Evolutionary conservation across 2,797 vertebrate species (phyloP), one percentile per base, ranked within the genome.

Genomic region (Centroberyx gerrardi): DNA sequence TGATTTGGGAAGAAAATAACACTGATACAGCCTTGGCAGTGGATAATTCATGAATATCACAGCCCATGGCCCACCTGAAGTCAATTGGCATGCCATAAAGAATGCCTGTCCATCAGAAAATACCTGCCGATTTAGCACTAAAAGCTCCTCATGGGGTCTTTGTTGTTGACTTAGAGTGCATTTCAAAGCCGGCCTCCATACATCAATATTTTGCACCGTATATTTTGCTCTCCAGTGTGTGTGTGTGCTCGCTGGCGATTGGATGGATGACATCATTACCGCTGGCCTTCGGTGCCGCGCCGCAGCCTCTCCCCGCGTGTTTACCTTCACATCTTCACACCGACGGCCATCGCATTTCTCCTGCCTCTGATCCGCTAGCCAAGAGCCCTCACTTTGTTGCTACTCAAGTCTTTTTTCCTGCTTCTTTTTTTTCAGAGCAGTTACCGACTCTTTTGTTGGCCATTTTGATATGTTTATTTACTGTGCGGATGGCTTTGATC

Each of bases 381-480:
- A 83, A 85, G 71, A 91, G 80, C 78, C 58, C 33, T 74, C 54
- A 61, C 86, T 90, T 91, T 92, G 83, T 89, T 88, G 58, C 78
- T 83, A 49, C 61, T 68, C 40, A 28, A 69, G 36, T 64, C 22
- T 53, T 72, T 71, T 78, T 49, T 52, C 33, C 58, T 72, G 28
- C 48, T 40, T 46, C 58, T 72, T 54, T 58, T 44, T 63, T 49
- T 60, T 8, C 54, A 38, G n/a, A 82, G 72, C 83, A 70, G 82
- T 93, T 86, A 90, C 76, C 18, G 49, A 27, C 76, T 90, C 72
- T 83, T 90, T 89, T 91, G 83, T 88, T 78, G 80, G 84, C 71
- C 78, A 90, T 90, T 94, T 91, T 92, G 88, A 94, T 92, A 88
- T 93, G 90, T 94, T 92, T 93, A 92, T 94, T 94, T 92, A 88